phyloP scores from a whole-genome alignment of 2,888 invertebrate genomes.

The Tinea pellionella region DNA sequence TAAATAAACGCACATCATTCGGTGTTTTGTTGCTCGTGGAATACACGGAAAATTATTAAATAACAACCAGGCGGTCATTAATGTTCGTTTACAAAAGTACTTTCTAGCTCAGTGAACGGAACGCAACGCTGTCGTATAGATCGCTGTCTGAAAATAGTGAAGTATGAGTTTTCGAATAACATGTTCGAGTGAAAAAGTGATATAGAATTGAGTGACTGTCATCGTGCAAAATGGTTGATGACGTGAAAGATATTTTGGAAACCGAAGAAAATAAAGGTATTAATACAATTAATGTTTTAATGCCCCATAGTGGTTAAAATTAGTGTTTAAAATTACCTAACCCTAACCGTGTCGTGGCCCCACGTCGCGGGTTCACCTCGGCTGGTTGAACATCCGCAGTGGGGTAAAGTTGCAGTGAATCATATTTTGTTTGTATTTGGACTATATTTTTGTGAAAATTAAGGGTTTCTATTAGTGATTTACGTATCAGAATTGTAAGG shows the following conservation, averaged over 20 bases:
- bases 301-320: neutral
- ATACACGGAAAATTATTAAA: neutral
- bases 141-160: conserved; percentile 68
- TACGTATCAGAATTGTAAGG: neutral
- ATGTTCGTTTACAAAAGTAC: conserved; percentile 4
- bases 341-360: conserved; percentile 68
- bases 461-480: neutral
- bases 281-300: conserved; percentile 21
- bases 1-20: neutral
- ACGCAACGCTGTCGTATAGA: conserved; percentile 53
- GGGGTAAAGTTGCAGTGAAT: conserved; percentile 25
- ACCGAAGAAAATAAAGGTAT: conserved; percentile 68
- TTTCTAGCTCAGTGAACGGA: conserved; percentile 11
- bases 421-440: conserved; percentile 2
- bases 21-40: neutral
- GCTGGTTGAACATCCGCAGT: conserved; percentile 55
- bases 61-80: neutral
- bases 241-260: conserved; percentile 65
- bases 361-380: conserved; percentile 43
- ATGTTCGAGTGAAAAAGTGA: conserved; percentile 67
- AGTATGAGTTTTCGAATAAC: conserved; percentile 64
- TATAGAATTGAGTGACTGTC: conserved; percentile 59
- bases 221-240: conserved; percentile 69
- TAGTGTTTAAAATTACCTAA: conserved; percentile 50
- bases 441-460: neutral